Evolutionary conservation across 1,140 invertebrate species (phyloP).

Genomic region (Euglossa dilemma): DNA sequence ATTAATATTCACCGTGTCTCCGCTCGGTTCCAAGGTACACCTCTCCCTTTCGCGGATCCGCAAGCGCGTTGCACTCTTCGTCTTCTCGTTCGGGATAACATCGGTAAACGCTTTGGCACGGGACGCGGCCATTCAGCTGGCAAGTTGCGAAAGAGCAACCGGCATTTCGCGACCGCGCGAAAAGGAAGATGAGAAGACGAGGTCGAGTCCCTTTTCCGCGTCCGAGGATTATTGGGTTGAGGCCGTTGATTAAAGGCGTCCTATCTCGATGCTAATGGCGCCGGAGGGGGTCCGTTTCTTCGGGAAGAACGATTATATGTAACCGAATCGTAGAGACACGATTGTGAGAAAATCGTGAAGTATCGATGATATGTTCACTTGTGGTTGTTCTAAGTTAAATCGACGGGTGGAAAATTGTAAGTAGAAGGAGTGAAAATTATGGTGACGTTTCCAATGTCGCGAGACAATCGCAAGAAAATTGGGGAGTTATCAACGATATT

Average conservation of each 20-base stretch:
- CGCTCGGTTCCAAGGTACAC: not conserved
- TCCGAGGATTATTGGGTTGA: slow-evolving; percentile 33
- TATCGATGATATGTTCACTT: no score
- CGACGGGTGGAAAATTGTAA: no score
- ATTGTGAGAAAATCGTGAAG: no score
- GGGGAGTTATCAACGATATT: no score
- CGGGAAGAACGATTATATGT: not conserved
- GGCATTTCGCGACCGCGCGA: slow-evolving; percentile 8
- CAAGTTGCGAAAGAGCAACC: slow-evolving; percentile 45
- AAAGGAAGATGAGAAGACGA: not conserved
- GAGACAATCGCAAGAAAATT: no score
- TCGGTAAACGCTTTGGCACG: slow-evolving; percentile 61
- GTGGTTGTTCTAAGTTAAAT: no score
- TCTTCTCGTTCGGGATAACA: slow-evolving; percentile 66
- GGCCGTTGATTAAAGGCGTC: slow-evolving; percentile 27
- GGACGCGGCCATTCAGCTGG: slow-evolving; percentile 39
- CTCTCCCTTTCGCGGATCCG: slow-evolving; percentile 20
- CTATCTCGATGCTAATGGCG: slow-evolving; percentile 34
- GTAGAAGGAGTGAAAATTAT: no score
- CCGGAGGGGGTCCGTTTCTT: slow-evolving; percentile 22
- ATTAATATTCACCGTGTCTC: slow-evolving; percentile 74
- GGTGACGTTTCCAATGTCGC: no score
- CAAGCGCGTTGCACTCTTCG: slow-evolving; percentile 25
- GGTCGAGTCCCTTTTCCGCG: not conserved
- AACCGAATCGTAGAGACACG: no score